Conservation (phyloP, 2,888 invertebrate species). For the Rhabditoides inermis region DNA sequence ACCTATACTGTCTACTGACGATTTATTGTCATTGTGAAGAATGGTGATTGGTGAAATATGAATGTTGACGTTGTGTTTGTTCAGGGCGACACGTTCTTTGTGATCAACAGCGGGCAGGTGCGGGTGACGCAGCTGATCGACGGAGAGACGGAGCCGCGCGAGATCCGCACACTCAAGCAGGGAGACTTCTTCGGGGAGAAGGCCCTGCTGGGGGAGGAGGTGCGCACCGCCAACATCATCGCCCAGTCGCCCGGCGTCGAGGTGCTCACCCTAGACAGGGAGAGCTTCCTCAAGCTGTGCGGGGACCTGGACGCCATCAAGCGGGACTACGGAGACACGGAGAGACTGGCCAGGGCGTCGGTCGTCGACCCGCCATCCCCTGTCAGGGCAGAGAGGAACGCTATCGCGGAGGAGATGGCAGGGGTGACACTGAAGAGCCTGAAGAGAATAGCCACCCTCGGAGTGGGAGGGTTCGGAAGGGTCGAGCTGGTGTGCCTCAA, state of each 20-base stretch:
- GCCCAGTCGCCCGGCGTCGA: slow-evolving; percentile 75
- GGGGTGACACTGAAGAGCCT: slow-evolving; percentile 70
- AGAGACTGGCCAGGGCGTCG: slow-evolving; percentile 36
- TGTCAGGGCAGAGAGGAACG: slow-evolving; percentile 17
- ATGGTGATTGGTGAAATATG: no score
- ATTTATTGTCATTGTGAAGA: no score
- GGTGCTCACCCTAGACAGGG: slow-evolving; percentile 71
- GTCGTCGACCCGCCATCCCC: slow-evolving; percentile 32
- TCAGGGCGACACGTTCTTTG: slow-evolving; percentile 77
- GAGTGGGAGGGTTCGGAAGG: slow-evolving; percentile 83
- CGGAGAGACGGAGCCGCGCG: slow-evolving; percentile 60
- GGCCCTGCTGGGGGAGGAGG: slow-evolving; percentile 74
- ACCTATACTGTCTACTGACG: no score
- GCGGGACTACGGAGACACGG: slow-evolving; percentile 66
- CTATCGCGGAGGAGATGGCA: slow-evolving; percentile 58
- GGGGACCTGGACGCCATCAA: slow-evolving; percentile 71
- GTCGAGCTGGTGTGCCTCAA: slow-evolving; percentile 61
- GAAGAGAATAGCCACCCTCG: slow-evolving; percentile 74
- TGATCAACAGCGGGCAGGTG: slow-evolving; percentile 67
- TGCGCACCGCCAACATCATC: slow-evolving; percentile 78
- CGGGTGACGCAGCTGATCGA: slow-evolving; percentile 53
- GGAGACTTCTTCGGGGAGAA: slow-evolving; percentile 84
- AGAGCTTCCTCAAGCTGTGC: slow-evolving; percentile 72
- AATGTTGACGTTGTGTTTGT: not conserved
- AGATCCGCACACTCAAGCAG: slow-evolving; percentile 64